Evolutionary conservation across 2,888 invertebrate genomes (phyloP).

Genomic region (Lycophotia porphyrea): DNA sequence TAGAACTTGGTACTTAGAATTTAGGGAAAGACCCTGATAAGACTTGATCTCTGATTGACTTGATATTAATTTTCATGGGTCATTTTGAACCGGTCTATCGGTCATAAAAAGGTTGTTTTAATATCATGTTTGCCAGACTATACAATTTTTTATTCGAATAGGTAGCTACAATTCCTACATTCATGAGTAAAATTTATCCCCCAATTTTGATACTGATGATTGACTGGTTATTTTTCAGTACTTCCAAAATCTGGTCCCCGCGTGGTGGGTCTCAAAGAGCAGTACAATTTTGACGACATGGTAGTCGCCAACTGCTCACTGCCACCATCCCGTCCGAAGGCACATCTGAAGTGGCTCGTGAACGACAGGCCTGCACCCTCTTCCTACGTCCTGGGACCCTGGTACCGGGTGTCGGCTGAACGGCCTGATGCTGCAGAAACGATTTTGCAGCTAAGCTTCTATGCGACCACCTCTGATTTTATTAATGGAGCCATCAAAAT

Average conservation of each 20-base stretch:
- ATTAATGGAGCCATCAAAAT: slow-evolving; percentile 94
- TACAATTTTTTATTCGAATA: not conserved
- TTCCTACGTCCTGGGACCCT: slow-evolving; percentile 87
- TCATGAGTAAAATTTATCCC: not conserved
- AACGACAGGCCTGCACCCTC: slow-evolving; percentile 92
- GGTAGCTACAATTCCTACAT: not conserved
- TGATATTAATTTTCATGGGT: not conserved
- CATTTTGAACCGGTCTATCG: not conserved
- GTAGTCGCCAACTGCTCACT: slow-evolving; percentile 95
- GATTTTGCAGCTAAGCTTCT: slow-evolving; percentile 93
- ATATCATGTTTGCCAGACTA: not conserved
- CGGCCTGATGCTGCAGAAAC: slow-evolving; percentile 92
- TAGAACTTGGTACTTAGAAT: not conserved
- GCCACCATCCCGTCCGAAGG: slow-evolving; percentile 94
- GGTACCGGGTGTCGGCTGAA: slow-evolving; percentile 85
- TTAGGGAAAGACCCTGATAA: not conserved
- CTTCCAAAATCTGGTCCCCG: slow-evolving; percentile 94
- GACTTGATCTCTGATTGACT: not conserved
- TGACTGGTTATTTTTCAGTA: slow-evolving; percentile 88
- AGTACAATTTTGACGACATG: slow-evolving; percentile 94
- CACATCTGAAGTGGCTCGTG: slow-evolving; percentile 95
- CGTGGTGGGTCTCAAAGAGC: slow-evolving; percentile 93
- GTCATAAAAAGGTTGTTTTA: not conserved
- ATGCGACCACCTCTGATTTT: slow-evolving; percentile 93
- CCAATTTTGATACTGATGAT: not conserved